Base-by-base conservation (phyloP, 2,888 invertebrate species). In the Andricus quercusramuli region DNA sequence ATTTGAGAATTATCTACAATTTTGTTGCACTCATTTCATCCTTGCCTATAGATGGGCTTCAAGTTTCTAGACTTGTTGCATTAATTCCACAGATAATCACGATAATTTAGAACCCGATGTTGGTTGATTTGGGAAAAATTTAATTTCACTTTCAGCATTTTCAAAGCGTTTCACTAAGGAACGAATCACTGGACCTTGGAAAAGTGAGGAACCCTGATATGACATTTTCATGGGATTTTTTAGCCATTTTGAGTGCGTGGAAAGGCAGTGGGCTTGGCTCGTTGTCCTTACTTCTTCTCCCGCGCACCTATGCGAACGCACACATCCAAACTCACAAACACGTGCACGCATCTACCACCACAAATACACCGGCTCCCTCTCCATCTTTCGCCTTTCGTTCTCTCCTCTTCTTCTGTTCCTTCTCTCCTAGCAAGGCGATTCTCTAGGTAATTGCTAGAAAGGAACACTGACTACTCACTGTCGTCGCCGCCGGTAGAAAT, bases 391-490 rank as follows among this genome's bases (percentile, higher is more conserved):
- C 78, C 64, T 59, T 59, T 66, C 79, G 78, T 70, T 80, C 65
- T 78, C 78, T 78, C 67, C 77, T 79, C 56, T 29, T 78, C 76
- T 56, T 32, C 11, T 74, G 62, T 25, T 56, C 59, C 44, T 62
- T 78, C 80, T 79, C 81, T 65, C 79, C 80, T 68, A 47, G 37
- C 29, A 76, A 74, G 74, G 74, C 74, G 74, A 74, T 74, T 74
- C 74, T 74, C 74, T 74, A 74, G 74, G 74, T 74, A 74, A 74
- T 74, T 74, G 74, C 74, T 74, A 29, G 56, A 74, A 74, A 74
- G 56, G 74, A 56, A 74, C 74, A 74, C n/a, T 74, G 56, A 78
- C 44, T 83, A 83, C 83, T 82, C 83, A 83, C 83, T 83, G 68
- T 82, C 82, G 83, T 79, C 76, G 77, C 79, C 79, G 82, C 78